Conservation (phyloP, 2,888 invertebrate species). For the Seladonia tumulorum region DNA sequence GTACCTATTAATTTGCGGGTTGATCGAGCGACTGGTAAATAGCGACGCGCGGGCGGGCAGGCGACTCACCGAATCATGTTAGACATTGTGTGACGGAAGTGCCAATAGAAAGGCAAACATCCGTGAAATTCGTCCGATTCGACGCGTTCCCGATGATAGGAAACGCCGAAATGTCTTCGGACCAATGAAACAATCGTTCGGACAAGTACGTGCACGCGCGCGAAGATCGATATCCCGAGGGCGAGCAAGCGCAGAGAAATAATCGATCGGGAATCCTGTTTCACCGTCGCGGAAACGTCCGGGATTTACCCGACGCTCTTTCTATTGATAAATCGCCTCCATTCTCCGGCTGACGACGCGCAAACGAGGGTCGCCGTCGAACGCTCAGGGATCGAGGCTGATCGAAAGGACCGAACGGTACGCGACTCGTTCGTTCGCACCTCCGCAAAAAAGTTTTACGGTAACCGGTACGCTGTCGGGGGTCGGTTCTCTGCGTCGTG, state of each 20-base stretch:
- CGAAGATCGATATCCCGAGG: not conserved
- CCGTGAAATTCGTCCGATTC: not conserved
- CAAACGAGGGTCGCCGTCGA: slow-evolving; percentile 43
- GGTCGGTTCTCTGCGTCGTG: slow-evolving; percentile 16
- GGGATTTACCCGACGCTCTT: slow-evolving; percentile 7
- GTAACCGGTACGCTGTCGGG: not conserved
- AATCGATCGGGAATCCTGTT: slow-evolving; percentile 23
- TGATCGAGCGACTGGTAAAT: slow-evolving; percentile 46
- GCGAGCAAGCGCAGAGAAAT: not conserved
- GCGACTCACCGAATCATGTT: slow-evolving; percentile 21
- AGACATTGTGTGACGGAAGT: slow-evolving; percentile 11
- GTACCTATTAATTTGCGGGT: slow-evolving; percentile 45
- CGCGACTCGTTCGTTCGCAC: slow-evolving; percentile 14
- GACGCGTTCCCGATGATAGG: not conserved
- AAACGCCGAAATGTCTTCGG: not conserved
- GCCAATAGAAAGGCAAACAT: not conserved
- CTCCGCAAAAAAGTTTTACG: slow-evolving; percentile 28
- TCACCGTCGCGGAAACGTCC: not conserved
- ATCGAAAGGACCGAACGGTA: slow-evolving; percentile 40
- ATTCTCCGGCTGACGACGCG: slow-evolving; percentile 45
- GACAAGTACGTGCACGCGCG: not conserved
- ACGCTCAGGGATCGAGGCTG: slow-evolving; percentile 45
- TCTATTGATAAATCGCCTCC: slow-evolving; percentile 54
- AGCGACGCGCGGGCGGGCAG: slow-evolving; percentile 26
- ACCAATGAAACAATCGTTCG: not conserved